Base-by-base conservation (phyloP, 30 jellyfish, hydroid and myxozoan species). In the Morbakka virulenta region DNA sequence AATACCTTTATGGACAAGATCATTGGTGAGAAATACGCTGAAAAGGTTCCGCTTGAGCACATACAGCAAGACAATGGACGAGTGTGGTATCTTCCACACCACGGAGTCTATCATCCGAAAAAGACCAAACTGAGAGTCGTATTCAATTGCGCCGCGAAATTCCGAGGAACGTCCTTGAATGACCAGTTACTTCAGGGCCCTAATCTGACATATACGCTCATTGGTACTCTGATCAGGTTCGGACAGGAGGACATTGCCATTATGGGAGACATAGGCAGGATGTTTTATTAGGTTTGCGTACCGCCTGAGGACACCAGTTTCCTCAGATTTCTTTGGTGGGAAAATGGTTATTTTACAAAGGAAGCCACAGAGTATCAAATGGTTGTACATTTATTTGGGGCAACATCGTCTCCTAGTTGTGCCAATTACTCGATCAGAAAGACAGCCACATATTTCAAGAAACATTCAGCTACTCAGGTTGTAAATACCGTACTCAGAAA, bases 241-340 rank as follows among this genome's bases (percentile, higher is more conserved):
- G 32, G 86, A 20, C 71, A 74, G 57, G 86, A 48, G 67, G 36
- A 64, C 3, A 20, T 50, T 74, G 86, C 52, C 1, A 25, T 74
- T 21, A 48, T 62, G 20, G 79, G 68, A n/a, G 88, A 76, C 70
- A 62, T 76, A 69, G 74, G 64, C 28, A 53, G 77, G 27, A 76
- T 76, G 88, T 76, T 57, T 36, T 28, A 76, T 28, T 81, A 76
- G 32, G 81, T 76, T 29, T 28, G 51, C n/a, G 89, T 78, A 28
- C 70, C 72, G 14, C 66, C 64, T 20, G 57, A 78, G 32, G 65
- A 78, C 82, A 65, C 50, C 64, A 69, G 33, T 31, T 62, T 65
- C 36, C 74, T 63, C 49, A 74, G 82, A 23, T 78, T 78, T 62
- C 32, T 64, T 36, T 78, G 89, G 83, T 78, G 89, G 83, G 77